Percentiles rank a stretch among this genome's conserved stretches.
These are phyloP conservation scores for Gyrodactylus salaris DNA, from an alignment of 1,140 invertebrate genomes.

Conservation along the genomic window DNA sequence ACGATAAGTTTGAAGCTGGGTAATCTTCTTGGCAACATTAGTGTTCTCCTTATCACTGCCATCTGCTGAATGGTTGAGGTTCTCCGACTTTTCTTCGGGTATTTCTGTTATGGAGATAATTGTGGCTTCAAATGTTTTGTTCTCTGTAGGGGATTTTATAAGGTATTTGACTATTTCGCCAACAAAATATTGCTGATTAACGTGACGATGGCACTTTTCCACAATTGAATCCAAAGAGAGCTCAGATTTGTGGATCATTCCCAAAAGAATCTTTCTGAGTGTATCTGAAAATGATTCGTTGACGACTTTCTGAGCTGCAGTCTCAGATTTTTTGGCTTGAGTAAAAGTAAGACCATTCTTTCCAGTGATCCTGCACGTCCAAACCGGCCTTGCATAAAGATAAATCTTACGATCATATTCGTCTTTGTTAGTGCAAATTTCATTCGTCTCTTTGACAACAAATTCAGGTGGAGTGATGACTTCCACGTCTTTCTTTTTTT, in stretches of 20 bases:
- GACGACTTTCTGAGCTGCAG: background rate
- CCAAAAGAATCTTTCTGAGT: background rate
- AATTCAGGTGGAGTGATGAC: background rate
- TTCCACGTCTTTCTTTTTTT: background rate
- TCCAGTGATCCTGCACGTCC: constrained; percentile 22
- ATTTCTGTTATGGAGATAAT: background rate
- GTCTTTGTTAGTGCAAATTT: background rate
- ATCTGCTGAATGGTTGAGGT: background rate
- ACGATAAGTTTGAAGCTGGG: background rate
- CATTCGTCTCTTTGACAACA: constrained; percentile 4
- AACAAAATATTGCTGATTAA: background rate
- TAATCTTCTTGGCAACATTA: background rate
- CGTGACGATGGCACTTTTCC: background rate
- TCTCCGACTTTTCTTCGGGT: background rate
- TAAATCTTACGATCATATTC: constrained; percentile 4
- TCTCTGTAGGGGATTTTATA: background rate
- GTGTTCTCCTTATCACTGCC: background rate
- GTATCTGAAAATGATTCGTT: background rate
- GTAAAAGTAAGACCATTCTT: constrained; percentile 20
- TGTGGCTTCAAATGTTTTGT: background rate
- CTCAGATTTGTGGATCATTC: background rate
- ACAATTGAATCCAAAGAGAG: background rate
- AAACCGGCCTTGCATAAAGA: constrained; percentile 15
- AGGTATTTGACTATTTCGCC: background rate
- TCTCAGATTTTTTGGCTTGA: constrained; percentile 20